Evolutionary conservation across 2,113 vertebrate species (phyloP), one percentile per base, ranked within the genome.

Genomic region (Gnathonemus longibarbis): DNA sequence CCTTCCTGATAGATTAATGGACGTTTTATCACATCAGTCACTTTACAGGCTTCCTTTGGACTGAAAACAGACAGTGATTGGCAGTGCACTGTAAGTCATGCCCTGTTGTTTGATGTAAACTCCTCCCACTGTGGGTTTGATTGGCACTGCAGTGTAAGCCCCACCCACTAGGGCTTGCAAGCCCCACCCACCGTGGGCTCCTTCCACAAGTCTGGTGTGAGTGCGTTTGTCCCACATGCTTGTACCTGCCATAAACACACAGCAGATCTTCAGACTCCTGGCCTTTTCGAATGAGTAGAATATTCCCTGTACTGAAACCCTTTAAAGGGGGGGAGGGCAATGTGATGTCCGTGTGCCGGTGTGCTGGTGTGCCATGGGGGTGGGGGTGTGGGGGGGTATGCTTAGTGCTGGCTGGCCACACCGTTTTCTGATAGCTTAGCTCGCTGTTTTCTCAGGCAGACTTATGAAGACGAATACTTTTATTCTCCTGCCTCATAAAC

Each of bases 381-480:
- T 49, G 48, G 46, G 19, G 46, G 1, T 9, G 39, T n/a, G n/a
- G 13, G 24, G 31, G 3, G 85, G 24, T 58, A 11, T 48, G 27
- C n/a, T 31, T 84, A 49, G 70, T 89, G 27, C 90, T 90, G 87
- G 90, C 56, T 52, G 84, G 83, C 89, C 91, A 90, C 70, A 56
- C 84, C 88, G 70, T 91, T 84, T 89, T 92, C 58, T 90, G 89
- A 91, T 90, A 92, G 88, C 90, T 89, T 90, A 91, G 90, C 90
- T 91, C 88, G 89, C 89, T 92, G 90, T 92, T 93, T 94, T 93
- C 92, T 94, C 50, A 49, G 92, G 90, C 90, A 91, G 89, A 88
- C 84, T 92, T 88, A 91, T 91, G 91, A 92, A 94, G 93, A 92
- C 91, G 90, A 92, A 93, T 94, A 92, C 84, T 91, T 92, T 90